A percentile compares a stretch with the other conserved stretches of the same genome.
Evolutionary conservation across 1,140 invertebrate species (phyloP).

Genomic region (Drosophila kepulauana): DNA sequence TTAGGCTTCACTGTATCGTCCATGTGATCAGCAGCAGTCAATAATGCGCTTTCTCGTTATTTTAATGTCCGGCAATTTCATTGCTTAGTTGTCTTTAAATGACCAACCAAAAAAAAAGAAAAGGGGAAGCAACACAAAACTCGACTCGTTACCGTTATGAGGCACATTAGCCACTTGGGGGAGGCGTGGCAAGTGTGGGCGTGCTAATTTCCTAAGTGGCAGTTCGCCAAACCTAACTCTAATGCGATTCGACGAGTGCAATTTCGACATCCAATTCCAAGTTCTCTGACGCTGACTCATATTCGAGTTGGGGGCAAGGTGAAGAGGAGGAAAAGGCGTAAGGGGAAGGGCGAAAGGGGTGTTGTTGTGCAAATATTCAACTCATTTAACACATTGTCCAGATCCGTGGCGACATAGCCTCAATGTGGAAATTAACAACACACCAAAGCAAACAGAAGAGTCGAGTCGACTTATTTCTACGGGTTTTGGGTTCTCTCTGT

Average conservation of each 20-base stretch:
- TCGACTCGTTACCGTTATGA: slow-evolving; percentile 27
- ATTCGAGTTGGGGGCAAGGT: no score
- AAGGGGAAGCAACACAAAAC: no score
- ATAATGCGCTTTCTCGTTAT: neutral
- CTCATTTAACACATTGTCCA: slow-evolving; percentile 79
- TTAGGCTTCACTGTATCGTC: neutral
- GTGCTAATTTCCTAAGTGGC: slow-evolving; percentile 54
- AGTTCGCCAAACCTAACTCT: slow-evolving; percentile 18
- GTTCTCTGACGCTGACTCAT: slow-evolving; percentile 9
- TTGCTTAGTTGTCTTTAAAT: slow-evolving; percentile 4
- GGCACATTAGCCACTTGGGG: slow-evolving; percentile 20
- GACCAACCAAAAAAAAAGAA: neutral
- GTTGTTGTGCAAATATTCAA: slow-evolving; percentile 56
- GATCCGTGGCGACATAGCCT: slow-evolving; percentile 58
- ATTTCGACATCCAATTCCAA: slow-evolving; percentile 8
- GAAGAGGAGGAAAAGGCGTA: no score
- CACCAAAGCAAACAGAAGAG: slow-evolving; percentile 16
- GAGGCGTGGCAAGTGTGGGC: slow-evolving; percentile 8
- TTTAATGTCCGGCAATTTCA: slow-evolving; percentile 19
- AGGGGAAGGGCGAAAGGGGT: neutral
- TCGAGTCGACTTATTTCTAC: slow-evolving; percentile 20
- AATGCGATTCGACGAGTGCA: slow-evolving; percentile 17
- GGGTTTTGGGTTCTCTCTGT: slow-evolving; percentile 4
- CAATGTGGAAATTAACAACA: slow-evolving; percentile 47
- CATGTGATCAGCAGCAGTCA: neutral